Evolutionary conservation across 2,113 vertebrate species (phyloP), one percentile per base, ranked within the genome.

Genomic region (Hemiscyllium ocellatum): DNA sequence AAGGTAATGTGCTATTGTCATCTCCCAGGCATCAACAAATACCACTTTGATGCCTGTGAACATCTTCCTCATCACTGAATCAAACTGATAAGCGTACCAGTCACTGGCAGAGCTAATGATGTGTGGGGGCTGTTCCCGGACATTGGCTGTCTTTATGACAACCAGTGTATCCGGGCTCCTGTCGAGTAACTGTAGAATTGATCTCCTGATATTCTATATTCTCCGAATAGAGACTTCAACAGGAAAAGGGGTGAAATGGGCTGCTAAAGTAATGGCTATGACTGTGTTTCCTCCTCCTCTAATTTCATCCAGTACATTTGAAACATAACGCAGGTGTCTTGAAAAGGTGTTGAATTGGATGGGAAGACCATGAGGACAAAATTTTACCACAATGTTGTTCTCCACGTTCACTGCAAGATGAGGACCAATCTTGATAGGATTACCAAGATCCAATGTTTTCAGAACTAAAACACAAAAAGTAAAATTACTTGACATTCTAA

Each of bases 11-110:
- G n/a, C n/a, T n/a, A n/a, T n/a, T n/a, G n/a, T n/a, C n/a, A n/a
- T n/a, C n/a, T n/a, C n/a, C 99, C 99, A 99, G 94, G 99, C 99
- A 76, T 99, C 99, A 95, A 99, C 98, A 96, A 99, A 97, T 96
- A 98, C 97, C 22, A 99, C 98, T 8, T 98, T 97, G 96, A 99
- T 96, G 26, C 98, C 98, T 96, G 97, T 98, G 97, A 99, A 99
- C 98, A 99, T 99, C 97, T 97, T 97, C 96, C 98, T 98, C 96
- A 99, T 98, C 96, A 99, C 96, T 86, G 96, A 93, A 96, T 99
- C 98, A 19, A 98, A 98, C 96, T 99, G 99, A 96, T 98, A 97
- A 12, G 98, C 98, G 96, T 97, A 99, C 99, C 99, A 99, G 97
- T 99, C 99, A 17, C 99, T 99, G 97, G 99, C 99, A 97, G 98